phyloP scores from a whole-genome alignment of 2,797 vertebrate genomes.

The Discoglossus pictus region DNA sequence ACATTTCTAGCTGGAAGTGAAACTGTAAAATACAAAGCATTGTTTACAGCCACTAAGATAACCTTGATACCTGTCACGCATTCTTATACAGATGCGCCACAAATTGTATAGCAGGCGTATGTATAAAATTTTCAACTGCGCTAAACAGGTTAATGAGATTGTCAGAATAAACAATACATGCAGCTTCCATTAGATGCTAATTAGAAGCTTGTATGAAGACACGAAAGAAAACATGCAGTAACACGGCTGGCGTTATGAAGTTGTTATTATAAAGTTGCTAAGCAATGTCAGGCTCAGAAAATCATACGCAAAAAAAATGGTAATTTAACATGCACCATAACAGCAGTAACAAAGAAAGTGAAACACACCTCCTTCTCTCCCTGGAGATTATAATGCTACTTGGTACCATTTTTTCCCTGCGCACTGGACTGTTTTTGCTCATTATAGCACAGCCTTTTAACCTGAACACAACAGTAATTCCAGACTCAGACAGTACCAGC shows the following conservation, averaged over 20 bases:
- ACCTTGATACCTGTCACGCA: too few species aligned
- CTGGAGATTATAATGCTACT: constrained; percentile 32
- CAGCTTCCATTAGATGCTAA: constrained; percentile 9
- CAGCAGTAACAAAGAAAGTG: neutral
- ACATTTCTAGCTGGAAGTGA: too few species aligned
- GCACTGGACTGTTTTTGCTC: constrained; percentile 32
- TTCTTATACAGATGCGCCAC: too few species aligned
- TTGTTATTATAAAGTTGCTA: constrained; percentile 2
- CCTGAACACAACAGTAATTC: constrained; percentile 26
- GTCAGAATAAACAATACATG: neutral
- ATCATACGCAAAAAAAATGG: neutral
- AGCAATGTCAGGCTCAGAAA: neutral
- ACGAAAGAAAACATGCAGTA: constrained; percentile 2
- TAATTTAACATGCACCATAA: neutral
- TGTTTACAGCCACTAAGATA: too few species aligned
- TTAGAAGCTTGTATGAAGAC: neutral
- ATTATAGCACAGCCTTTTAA: constrained; percentile 43
- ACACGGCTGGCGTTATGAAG: neutral
- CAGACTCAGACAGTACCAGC: neutral
- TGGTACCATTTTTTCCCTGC: constrained; percentile 24
- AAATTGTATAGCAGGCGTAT: too few species aligned
- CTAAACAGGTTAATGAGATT: too few species aligned
- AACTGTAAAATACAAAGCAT: too few species aligned
- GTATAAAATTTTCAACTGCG: too few species aligned
- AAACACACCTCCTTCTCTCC: constrained; percentile 10